Conservation (phyloP, 2,888 invertebrate genomes). For the Malacosoma neustria region DNA sequence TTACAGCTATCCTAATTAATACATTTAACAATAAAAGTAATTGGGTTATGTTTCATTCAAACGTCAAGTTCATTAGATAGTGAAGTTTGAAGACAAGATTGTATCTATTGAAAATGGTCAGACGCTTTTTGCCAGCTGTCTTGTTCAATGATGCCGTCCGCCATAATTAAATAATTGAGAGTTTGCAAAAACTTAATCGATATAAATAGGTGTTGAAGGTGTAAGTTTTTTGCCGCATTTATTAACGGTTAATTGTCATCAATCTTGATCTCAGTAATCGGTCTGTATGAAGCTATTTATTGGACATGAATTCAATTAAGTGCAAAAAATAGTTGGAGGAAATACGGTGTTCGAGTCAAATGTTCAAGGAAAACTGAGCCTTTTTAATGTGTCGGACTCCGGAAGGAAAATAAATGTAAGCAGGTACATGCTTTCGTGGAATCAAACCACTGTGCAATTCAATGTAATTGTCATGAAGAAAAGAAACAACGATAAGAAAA, state of each 20-base stretch:
- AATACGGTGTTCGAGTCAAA: not conserved
- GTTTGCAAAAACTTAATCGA: conserved; percentile 14
- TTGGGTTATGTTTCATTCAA: conserved; percentile 42
- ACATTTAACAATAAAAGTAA: conserved; percentile 42
- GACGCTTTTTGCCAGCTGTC: conserved; percentile 42
- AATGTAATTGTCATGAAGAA: no score
- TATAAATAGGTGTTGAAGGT: conserved; percentile 7
- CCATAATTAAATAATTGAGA: conserved; percentile 55
- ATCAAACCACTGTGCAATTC: no score
- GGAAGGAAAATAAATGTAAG: no score
- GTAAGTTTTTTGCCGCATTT: not conserved
- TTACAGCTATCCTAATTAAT: conserved; percentile 53
- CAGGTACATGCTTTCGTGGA: no score
- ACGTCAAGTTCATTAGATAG: conserved; percentile 13
- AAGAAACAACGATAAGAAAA: no score
- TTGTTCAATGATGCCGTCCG: conserved; percentile 38
- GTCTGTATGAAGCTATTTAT: not conserved
- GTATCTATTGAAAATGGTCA: conserved; percentile 18
- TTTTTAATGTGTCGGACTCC: no score
- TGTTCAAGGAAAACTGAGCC: no score
- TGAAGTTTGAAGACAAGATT: no score
- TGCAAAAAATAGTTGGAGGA: not conserved
- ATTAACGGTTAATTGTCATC: not conserved
- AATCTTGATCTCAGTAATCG: not conserved
- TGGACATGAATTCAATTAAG: not conserved